A percentile compares a stretch with the other conserved stretches of the same genome.
Conservation (phyloP, 2,113 vertebrate genomes). For the Talpa occidentalis region DNA sequence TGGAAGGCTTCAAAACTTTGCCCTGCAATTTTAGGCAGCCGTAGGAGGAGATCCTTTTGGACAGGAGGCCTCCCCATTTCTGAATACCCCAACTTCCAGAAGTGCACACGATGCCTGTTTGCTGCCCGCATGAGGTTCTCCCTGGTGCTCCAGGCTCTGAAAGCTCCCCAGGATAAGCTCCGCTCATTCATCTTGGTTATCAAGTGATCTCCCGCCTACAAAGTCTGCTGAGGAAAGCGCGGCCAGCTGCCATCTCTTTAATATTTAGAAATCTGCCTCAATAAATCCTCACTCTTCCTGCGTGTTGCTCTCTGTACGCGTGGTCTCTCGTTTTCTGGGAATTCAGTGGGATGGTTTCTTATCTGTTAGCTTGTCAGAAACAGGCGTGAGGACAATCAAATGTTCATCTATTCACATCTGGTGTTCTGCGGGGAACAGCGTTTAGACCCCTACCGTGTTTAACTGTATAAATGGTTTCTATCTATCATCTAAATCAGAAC, state of each 20-base stretch:
- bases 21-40: not conserved
- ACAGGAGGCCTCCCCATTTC: not conserved
- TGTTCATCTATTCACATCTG: slow-evolving; percentile 87
- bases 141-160: not conserved
- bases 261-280: slow-evolving; percentile 88
- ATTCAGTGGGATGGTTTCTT: slow-evolving; percentile 86
- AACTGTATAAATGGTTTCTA: slow-evolving; percentile 89
- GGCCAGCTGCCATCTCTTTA: slow-evolving; percentile 86
- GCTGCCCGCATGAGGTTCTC: not conserved
- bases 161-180: not conserved
- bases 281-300: slow-evolving; percentile 85
- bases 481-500: slow-evolving; percentile 89
- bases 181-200: slow-evolving; percentile 86
- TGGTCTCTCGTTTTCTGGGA: slow-evolving; percentile 86
- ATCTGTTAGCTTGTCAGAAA: slow-evolving; percentile 89
- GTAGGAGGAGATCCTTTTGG: not conserved
- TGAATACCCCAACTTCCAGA: not conserved
- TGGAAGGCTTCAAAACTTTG: not conserved
- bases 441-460: slow-evolving; percentile 88
- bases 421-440: slow-evolving; percentile 84
- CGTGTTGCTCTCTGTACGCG: slow-evolving; percentile 82
- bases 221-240: slow-evolving; percentile 82
- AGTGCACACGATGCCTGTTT: not conserved
- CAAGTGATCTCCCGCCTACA: slow-evolving; percentile 81
- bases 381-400: slow-evolving; percentile 87